phyloP scores from a whole-genome alignment of 2,888 invertebrate genomes.

The Junonia oenone region DNA sequence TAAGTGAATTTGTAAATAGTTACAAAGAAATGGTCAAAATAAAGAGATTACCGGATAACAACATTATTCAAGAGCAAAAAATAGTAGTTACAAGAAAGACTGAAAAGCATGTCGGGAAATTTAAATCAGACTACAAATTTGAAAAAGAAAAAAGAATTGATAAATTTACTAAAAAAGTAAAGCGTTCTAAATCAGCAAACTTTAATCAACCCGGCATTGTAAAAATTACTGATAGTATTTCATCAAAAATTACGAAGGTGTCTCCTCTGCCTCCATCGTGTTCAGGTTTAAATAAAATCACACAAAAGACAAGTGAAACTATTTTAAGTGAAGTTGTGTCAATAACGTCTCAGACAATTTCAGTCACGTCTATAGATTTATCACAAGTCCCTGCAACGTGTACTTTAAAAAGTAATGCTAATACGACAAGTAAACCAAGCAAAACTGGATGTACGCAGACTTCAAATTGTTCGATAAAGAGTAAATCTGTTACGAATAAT shows the following conservation, averaged over 20 bases:
- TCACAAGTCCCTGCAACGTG: background rate
- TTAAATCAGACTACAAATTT: background rate
- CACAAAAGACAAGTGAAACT: background rate
- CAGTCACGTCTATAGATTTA: background rate
- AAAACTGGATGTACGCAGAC: background rate
- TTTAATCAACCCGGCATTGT: background rate
- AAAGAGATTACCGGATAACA: conserved; percentile 36
- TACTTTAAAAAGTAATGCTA: background rate
- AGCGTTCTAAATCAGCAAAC: conserved; percentile 4
- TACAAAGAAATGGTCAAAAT: conserved; percentile 45
- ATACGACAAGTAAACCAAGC: background rate
- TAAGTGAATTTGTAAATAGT: conserved; percentile 36
- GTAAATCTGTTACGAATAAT: background rate
- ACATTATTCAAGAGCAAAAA: conserved; percentile 42
- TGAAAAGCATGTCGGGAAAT: conserved; percentile 35
- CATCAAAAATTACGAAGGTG: background rate
- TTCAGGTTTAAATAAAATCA: background rate
- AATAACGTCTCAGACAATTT: conserved; percentile 1
- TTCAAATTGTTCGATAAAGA: conserved; percentile 1
- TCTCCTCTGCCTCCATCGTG: background rate
- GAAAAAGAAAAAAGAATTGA: background rate
- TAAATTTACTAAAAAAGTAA: background rate
- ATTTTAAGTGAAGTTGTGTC: background rate
- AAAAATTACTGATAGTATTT: background rate
- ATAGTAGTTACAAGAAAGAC: conserved; percentile 43